phyloP scores from a whole-genome alignment of 2,888 invertebrate genomes.

The Augiades crinisus region DNA sequence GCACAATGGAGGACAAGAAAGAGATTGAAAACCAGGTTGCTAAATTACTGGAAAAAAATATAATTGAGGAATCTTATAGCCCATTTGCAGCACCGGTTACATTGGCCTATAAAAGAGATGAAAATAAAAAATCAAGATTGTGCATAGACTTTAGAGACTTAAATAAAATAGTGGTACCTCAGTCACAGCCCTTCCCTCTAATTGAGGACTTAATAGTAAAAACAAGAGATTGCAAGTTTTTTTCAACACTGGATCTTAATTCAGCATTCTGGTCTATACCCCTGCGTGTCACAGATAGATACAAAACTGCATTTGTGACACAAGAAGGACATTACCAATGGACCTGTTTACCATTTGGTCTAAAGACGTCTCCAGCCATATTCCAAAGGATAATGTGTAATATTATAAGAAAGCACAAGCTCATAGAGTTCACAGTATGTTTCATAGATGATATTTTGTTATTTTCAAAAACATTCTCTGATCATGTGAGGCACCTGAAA shows the following conservation, averaged over 20 bases:
- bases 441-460: conserved; percentile 26
- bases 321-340: conserved; percentile 34
- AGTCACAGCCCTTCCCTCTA: conserved; percentile 41
- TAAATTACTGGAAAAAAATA: conserved; percentile 17
- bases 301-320: conserved; percentile 15
- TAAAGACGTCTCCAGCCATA: conserved; percentile 47
- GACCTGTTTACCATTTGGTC: conserved; percentile 46
- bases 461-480: conserved; percentile 27
- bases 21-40: conserved; percentile 26
- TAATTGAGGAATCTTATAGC: conserved; percentile 28
- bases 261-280: conserved; percentile 14
- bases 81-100: conserved; percentile 32
- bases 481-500: background rate
- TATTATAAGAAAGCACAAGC: conserved; percentile 34
- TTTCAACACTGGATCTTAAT: conserved; percentile 8
- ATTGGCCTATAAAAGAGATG: conserved; percentile 31
- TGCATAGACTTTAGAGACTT: too few relatives aligned
- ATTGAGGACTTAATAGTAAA: conserved; percentile 46
- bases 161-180: conserved; percentile 38
- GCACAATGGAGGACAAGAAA: conserved; percentile 22
- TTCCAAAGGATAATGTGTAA: conserved; percentile 45
- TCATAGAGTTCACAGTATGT: conserved; percentile 25
- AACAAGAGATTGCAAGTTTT: conserved; percentile 44
- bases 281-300: conserved; percentile 6
- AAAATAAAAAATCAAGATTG: conserved; percentile 28